phyloP scores from a whole-genome alignment of 1,140 invertebrate species.

The Oedothorax gibbosus region DNA sequence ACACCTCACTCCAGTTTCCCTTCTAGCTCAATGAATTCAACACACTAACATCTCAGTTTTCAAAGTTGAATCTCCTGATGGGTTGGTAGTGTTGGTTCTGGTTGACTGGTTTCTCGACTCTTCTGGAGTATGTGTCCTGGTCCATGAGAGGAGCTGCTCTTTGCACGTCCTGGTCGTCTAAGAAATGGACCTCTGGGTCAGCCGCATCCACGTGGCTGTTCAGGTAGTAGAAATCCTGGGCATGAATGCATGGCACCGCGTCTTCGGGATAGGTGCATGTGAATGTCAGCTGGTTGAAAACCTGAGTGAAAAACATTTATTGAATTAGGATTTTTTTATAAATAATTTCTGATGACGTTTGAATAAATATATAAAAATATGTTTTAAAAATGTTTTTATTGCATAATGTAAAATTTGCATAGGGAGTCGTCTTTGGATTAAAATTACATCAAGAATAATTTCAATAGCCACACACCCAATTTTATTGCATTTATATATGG shows the following conservation, averaged over 20 bases:
- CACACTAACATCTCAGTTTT: not conserved
- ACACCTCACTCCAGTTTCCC: too few species aligned
- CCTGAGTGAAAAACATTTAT: not conserved
- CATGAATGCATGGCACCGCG: slow-evolving; percentile 69
- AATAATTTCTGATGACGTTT: too few species aligned
- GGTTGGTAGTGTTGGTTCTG: slow-evolving; percentile 16
- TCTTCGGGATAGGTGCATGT: slow-evolving; percentile 66
- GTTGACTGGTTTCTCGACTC: slow-evolving; percentile 37
- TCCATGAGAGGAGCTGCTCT: slow-evolving; percentile 48
- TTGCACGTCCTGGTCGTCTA: slow-evolving; percentile 61
- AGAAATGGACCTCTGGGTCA: slow-evolving; percentile 60
- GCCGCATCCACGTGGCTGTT: slow-evolving; percentile 47
- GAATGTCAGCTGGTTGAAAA: slow-evolving; percentile 64
- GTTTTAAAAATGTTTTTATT: too few species aligned
- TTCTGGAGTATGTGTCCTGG: slow-evolving; percentile 16
- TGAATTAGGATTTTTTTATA: too few species aligned
- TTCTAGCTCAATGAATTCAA: too few species aligned
- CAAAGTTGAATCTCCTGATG: slow-evolving; percentile 53
- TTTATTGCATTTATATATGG: too few species aligned
- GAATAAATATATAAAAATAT: too few species aligned
- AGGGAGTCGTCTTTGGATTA: too few species aligned
- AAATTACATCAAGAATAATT: too few species aligned
- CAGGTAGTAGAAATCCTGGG: slow-evolving; percentile 65
- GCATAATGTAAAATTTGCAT: too few species aligned
- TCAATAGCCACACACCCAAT: too few species aligned